Evolutionary conservation across 1,140 invertebrate species (phyloP).

Genomic region (Globodera ellingtonae): DNA sequence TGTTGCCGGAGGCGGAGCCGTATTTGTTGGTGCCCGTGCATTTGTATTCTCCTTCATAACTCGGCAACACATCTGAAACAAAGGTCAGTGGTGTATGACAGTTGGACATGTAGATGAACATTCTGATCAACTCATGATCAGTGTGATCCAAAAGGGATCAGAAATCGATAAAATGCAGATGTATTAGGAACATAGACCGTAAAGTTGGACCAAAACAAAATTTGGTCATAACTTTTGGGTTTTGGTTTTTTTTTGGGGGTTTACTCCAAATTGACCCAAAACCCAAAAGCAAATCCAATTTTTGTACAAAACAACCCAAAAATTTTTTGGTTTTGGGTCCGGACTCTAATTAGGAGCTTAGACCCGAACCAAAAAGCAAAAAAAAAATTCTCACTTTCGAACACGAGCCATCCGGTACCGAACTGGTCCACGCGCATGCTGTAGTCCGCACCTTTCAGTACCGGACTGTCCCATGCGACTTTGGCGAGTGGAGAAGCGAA

Average conservation of each 20-base stretch:
- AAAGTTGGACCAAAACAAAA: too few relatives aligned
- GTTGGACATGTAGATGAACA: conserved; percentile 71
- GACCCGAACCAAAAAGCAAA: conserved; percentile 51
- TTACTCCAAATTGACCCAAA: too few relatives aligned
- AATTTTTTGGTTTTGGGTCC: too few relatives aligned
- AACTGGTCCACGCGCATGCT: conserved; percentile 54
- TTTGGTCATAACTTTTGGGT: too few relatives aligned
- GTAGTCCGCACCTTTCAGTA: conserved; percentile 47
- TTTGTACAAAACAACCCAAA: too few relatives aligned
- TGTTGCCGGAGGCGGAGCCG: conserved; percentile 51
- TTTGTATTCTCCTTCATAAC: conserved; percentile 63
- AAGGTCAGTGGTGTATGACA: conserved; percentile 65
- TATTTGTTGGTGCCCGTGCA: conserved; percentile 62
- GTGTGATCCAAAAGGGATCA: too few relatives aligned
- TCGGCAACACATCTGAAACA: conserved; percentile 77
- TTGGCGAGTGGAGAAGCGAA: conserved; percentile 91
- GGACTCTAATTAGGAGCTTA: too few relatives aligned
- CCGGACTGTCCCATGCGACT: conserved; percentile 81
- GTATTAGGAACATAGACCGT: too few relatives aligned
- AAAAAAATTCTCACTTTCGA: conserved; percentile 73
- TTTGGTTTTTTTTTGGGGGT: too few relatives aligned
- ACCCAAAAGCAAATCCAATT: too few relatives aligned
- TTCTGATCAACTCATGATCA: too few relatives aligned
- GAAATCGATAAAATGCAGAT: too few relatives aligned
- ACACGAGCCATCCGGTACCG: conserved; percentile 78